phyloP scores from a whole-genome alignment of 2,888 invertebrate genomes.

The Amiota mariae region DNA sequence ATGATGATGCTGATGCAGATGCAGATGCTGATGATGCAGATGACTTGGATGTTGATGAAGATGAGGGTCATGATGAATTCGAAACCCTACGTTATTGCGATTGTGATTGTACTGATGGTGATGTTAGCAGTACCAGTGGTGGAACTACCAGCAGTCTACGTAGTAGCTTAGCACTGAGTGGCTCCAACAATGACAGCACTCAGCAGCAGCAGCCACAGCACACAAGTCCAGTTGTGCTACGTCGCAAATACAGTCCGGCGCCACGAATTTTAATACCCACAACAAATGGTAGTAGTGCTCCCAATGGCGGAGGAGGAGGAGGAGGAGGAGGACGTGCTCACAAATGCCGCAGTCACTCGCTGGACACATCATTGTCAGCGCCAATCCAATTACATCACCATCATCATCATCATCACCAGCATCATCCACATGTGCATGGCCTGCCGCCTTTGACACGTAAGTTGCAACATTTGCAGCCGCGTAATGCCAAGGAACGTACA shows the following conservation, averaged over 20 bases:
- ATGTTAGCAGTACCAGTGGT: conserved; percentile 62
- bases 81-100: conserved; percentile 65
- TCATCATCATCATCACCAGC: conserved; percentile 45
- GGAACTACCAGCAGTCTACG: conserved; percentile 41
- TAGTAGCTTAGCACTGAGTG: conserved; percentile 10
- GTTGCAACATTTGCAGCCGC: conserved; percentile 56
- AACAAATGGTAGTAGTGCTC: too few relatives aligned
- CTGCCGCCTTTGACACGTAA: conserved; percentile 50
- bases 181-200: conserved; percentile 41
- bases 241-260: conserved; percentile 68
- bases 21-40: conserved; percentile 41
- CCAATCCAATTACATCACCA: conserved; percentile 40
- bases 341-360: conserved; percentile 70
- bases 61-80: conserved; percentile 70
- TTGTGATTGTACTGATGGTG: conserved; percentile 68
- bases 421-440: conserved; percentile 35
- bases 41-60: conserved; percentile 53
- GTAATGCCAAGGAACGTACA: conserved; percentile 61
- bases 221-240: conserved; percentile 63
- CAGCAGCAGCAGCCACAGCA: too few relatives aligned
- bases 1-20: conserved; percentile 41
- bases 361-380: conserved; percentile 63
- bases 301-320: conserved; percentile 39
- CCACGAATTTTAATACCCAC: conserved; percentile 64
- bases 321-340: conserved; percentile 52